Base-by-base conservation (phyloP, 2,888 invertebrate species). In the Timandra comae region DNA sequence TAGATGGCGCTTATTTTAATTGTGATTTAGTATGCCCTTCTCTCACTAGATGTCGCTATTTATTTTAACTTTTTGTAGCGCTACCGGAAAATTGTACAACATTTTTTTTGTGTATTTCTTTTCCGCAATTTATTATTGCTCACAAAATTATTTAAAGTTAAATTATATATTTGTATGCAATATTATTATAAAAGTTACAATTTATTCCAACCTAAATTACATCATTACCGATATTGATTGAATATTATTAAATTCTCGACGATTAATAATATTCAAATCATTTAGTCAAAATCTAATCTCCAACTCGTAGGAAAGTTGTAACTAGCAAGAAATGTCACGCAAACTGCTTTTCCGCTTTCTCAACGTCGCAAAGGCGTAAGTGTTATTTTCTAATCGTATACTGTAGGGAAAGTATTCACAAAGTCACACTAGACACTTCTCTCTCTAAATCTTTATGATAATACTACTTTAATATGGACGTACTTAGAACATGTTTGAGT, bases 331-430 rank as follows among this genome's bases (percentile, higher is more conserved):
- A 43, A 48, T 57, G 59, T 60, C 59, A 57, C 56, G 60, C 49
- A 49, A 47, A 56, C 49, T 53, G 65, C 59, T 79, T 80, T 79
- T 78, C 77, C 77, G 77, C 79, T 81, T 80, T 81, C 81, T 62
- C 67, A 50, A 52, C 45, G 30, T 29, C 45, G 35, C 49, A 49
- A 41, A 57, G 58, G 61, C 19, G 29, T 31, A 31, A 37, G 37
- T 44, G 35, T 36, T 41, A 47, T 41, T 47, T 49, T 49, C 45
- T 47, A 47, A 47, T 47, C 33, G 41, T 22, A 22, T 29, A 11
- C 3, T 21, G 7, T 42, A 34, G 43, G 41, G 49, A 49, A 47
- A 49, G 45, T 43, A 20, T 28, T 20, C 12, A 31, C 9, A 10
- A 8, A n/a, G 8, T 19, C 19, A 27, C 8, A 19, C 5, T 16